phyloP scores from a whole-genome alignment of 2,113 vertebrate genomes.

The Leptocoma aspasia region DNA sequence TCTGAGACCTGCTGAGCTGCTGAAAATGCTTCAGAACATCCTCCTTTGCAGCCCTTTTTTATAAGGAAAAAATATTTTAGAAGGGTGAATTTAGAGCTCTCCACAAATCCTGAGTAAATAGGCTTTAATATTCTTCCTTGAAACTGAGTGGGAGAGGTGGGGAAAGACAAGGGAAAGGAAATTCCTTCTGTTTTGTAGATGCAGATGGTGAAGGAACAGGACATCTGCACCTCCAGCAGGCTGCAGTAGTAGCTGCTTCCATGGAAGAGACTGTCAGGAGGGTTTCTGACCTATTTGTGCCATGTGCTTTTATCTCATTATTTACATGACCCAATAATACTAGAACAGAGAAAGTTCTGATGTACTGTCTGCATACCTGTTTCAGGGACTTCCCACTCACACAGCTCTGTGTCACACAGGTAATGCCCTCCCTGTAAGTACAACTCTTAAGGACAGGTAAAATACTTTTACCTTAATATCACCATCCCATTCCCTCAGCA shows the following conservation, averaged over 20 bases:
- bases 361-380: background rate
- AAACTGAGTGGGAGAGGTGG: background rate
- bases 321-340: background rate
- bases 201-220: conserved; percentile 17
- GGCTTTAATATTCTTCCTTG: background rate
- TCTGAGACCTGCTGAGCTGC: background rate
- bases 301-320: background rate
- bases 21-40: background rate
- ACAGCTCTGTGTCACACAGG: background rate
- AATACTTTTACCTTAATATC: background rate
- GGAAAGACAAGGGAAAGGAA: background rate
- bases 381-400: background rate
- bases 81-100: background rate
- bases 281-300: conserved; percentile 51
- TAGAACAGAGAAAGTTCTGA: background rate
- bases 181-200: background rate
- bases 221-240: background rate
- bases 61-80: background rate
- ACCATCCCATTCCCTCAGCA: background rate
- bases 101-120: background rate
- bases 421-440: background rate
- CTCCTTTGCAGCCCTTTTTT: background rate
- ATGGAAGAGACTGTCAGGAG: background rate
- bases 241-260: background rate
- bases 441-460: background rate